Evolutionary conservation across 2,797 vertebrate genomes (phyloP).

Genomic region (Cyclopterus lumpus): DNA sequence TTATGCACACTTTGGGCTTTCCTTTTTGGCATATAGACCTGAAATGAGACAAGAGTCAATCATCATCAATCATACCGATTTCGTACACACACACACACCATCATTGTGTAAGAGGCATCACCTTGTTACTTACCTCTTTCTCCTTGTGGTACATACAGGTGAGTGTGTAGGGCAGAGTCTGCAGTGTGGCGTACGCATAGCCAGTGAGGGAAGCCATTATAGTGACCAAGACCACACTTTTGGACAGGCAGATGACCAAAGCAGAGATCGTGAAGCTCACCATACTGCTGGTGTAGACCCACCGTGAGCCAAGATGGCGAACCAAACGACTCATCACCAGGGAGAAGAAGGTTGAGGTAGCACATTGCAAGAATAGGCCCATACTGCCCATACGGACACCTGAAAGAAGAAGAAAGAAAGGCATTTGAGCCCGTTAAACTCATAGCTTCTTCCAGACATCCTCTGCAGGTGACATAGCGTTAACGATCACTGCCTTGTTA

Average conservation of each 20-base stretch:
- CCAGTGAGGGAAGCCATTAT: slow-evolving; percentile 85
- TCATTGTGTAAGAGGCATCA: background rate
- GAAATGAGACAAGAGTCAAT: slow-evolving; percentile 36
- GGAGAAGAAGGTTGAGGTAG: slow-evolving; percentile 87
- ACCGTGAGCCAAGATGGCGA: slow-evolving; percentile 77
- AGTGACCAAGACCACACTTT: slow-evolving; percentile 82
- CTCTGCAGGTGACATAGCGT: background rate
- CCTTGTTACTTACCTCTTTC: slow-evolving; percentile 73
- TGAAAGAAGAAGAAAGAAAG: slow-evolving; percentile 43
- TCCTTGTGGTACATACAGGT: slow-evolving; percentile 88
- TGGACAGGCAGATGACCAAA: slow-evolving; percentile 85
- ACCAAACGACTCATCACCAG: slow-evolving; percentile 84
- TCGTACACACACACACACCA: background rate
- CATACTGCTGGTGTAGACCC: slow-evolving; percentile 86
- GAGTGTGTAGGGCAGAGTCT: slow-evolving; percentile 87
- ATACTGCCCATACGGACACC: slow-evolving; percentile 88
- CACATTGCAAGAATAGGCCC: slow-evolving; percentile 86
- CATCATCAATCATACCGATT: background rate
- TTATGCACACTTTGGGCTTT: slow-evolving; percentile 71
- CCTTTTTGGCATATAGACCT: slow-evolving; percentile 85
- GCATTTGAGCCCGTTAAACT: background rate
- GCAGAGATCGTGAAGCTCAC: slow-evolving; percentile 83
- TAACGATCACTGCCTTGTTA: background rate
- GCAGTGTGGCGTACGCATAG: slow-evolving; percentile 85
- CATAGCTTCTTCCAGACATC: background rate